These are phyloP conservation scores for Poeciliopsis prolifica DNA, from an alignment of 2,113 vertebrate genomes.

Conservation along the genomic window DNA sequence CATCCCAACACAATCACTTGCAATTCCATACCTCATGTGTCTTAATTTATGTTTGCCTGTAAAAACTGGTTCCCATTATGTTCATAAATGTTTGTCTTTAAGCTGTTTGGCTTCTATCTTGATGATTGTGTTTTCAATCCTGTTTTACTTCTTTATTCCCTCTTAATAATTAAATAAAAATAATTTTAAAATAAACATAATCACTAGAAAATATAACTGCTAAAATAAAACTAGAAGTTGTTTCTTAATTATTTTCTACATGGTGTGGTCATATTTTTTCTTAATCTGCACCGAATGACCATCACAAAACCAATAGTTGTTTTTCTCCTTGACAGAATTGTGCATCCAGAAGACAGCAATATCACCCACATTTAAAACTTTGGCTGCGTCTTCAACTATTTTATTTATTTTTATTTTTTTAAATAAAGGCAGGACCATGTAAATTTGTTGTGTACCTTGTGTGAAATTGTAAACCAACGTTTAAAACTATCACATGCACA, in stretches of 20 bases:
- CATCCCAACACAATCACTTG: slow-evolving; percentile 42
- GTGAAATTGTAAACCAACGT: not conserved
- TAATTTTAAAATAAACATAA: not conserved
- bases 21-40: slow-evolving; percentile 24
- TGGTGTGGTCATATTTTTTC: too few relatives aligned
- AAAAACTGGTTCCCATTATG: slow-evolving; percentile 8
- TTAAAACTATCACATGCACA: slow-evolving; percentile 1
- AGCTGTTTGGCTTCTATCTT: not conserved
- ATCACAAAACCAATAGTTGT: too few relatives aligned
- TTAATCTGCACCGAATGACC: too few relatives aligned
- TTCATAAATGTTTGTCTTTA: not conserved
- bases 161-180: not conserved
- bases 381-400: too few relatives aligned
- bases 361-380: too few relatives aligned
- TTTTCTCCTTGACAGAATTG: too few relatives aligned
- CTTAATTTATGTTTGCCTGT: slow-evolving; percentile 34
- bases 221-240: not conserved
- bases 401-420: too few relatives aligned
- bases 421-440: too few relatives aligned
- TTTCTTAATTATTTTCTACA: not conserved
- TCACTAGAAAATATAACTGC: too few relatives aligned
- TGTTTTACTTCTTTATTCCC: not conserved
- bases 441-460: not conserved
- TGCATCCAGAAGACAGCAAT: too few relatives aligned
- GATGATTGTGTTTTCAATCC: not conserved